These are phyloP conservation scores for Gymnogyps californianus DNA, from an alignment of 2,113 vertebrate genomes.

Conservation along the genomic window DNA sequence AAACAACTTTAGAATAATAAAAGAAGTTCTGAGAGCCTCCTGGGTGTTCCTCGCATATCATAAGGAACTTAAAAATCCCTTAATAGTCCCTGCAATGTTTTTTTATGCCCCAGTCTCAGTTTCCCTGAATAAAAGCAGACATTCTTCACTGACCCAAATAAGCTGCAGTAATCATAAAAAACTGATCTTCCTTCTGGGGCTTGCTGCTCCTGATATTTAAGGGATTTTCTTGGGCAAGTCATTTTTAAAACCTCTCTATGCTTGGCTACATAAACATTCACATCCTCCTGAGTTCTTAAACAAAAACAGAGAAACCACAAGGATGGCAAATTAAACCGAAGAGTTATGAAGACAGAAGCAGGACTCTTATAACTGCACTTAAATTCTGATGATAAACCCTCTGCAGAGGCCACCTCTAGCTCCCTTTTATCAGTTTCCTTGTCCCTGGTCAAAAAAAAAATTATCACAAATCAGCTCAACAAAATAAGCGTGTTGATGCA, in stretches of 20 bases:
- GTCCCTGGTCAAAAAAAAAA: not conserved
- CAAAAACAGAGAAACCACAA: not conserved
- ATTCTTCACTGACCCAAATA: slow-evolving; percentile 52
- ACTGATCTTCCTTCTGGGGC: not conserved
- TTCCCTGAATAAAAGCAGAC: slow-evolving; percentile 29
- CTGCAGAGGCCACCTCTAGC: not conserved
- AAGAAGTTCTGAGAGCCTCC: slow-evolving; percentile 37
- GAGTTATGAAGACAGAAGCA: not conserved
- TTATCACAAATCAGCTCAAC: not conserved
- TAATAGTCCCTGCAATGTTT: not conserved
- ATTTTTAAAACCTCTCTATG: not conserved
- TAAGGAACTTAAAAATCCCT: slow-evolving; percentile 27
- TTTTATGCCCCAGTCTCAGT: not conserved
- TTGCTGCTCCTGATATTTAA: slow-evolving; percentile 27
- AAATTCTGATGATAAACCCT: not conserved
- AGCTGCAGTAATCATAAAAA: slow-evolving; percentile 22
- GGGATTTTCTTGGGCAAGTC: slow-evolving; percentile 7
- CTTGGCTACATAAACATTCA: slow-evolving; percentile 20
- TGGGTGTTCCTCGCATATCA: slow-evolving; percentile 14
- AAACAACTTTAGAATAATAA: slow-evolving; percentile 34
- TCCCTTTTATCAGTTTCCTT: not conserved
- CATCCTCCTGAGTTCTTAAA: not conserved
- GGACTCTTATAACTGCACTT: not conserved
- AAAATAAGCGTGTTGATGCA: fast-evolving
- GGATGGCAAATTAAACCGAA: not conserved